These are phyloP conservation scores for Geophilus truncorum DNA, from an alignment of 2,888 invertebrate species.

Conservation along the genomic window DNA sequence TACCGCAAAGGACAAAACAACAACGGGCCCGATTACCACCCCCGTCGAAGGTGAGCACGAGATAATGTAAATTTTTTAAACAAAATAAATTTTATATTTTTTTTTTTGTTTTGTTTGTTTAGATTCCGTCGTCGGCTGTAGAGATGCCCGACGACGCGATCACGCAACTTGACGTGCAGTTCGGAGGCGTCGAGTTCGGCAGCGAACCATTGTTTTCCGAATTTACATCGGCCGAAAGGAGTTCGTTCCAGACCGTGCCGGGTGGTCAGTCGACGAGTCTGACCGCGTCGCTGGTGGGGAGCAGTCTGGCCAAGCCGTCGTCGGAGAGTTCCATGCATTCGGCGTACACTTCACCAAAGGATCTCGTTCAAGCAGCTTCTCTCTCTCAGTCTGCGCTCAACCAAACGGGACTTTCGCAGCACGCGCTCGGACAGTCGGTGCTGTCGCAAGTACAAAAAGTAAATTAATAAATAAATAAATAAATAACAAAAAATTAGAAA, in stretches of 20 bases:
- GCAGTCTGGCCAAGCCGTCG: background rate
- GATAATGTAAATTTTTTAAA: background rate
- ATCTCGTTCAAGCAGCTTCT: background rate
- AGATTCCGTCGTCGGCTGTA: constrained; percentile 90
- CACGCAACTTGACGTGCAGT: constrained; percentile 82
- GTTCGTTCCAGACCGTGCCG: background rate
- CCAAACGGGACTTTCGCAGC: background rate
- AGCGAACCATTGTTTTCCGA: constrained; percentile 44
- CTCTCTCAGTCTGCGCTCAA: constrained; percentile 18
- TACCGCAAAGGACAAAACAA: constrained; percentile 57
- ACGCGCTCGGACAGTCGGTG: background rate
- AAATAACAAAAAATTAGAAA: background rate
- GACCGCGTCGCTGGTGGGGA: background rate
- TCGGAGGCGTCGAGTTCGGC: constrained; percentile 72
- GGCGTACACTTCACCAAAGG: background rate
- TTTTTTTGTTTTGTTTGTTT: constrained; percentile 41
- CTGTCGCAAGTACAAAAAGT: constrained; percentile 8
- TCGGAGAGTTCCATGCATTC: constrained; percentile 3
- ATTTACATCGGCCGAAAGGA: constrained; percentile 38
- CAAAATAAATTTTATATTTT: background rate
- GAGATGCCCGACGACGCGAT: constrained; percentile 92
- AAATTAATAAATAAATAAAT: background rate
- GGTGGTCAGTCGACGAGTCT: background rate
- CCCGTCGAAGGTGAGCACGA: constrained; percentile 66
- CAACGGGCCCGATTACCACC: constrained; percentile 72